Evolutionary conservation across 2,888 invertebrate species (phyloP).

Genomic region (Drosophila demipolita): DNA sequence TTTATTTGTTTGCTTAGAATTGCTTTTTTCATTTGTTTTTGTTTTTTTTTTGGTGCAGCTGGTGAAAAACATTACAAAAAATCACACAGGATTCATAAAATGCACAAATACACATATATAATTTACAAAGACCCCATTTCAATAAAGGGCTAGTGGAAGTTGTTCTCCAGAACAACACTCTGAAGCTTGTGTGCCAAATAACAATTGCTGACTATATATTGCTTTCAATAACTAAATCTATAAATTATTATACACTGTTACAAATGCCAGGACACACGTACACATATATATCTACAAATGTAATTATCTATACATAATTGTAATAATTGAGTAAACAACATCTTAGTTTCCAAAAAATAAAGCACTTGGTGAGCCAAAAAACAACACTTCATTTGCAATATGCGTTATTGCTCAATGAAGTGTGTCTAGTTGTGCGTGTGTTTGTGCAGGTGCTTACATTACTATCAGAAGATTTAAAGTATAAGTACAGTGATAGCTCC

Average conservation of each 20-base stretch:
- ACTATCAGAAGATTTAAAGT: slow-evolving; percentile 68
- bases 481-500: slow-evolving; percentile 9
- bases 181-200: slow-evolving; percentile 10
- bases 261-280: slow-evolving; percentile 10
- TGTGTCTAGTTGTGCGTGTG: slow-evolving; percentile 27
- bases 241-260: slow-evolving; percentile 31
- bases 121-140: slow-evolving; percentile 18
- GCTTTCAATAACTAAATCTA: slow-evolving; percentile 57
- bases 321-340: slow-evolving; percentile 36
- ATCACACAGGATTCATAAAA: slow-evolving; percentile 50
- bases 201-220: slow-evolving; percentile 41
- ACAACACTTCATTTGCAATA: slow-evolving; percentile 26
- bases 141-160: slow-evolving; percentile 18
- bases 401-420: slow-evolving; percentile 13
- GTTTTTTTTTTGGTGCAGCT: slow-evolving; percentile 50
- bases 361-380: slow-evolving; percentile 65
- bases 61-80: slow-evolving; percentile 68
- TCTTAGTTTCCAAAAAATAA: slow-evolving; percentile 64
- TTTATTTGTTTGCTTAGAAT: slow-evolving; percentile 53
- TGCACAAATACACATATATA: slow-evolving; percentile 15
- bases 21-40: slow-evolving; percentile 40
- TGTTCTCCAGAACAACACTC: slow-evolving; percentile 7
- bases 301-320: slow-evolving; percentile 27
- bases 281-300: slow-evolving; percentile 14
- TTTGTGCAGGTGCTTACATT: slow-evolving; percentile 51